Base-by-base conservation (phyloP, 2,113 vertebrate species). In the Callocephalon fimbriatum region DNA sequence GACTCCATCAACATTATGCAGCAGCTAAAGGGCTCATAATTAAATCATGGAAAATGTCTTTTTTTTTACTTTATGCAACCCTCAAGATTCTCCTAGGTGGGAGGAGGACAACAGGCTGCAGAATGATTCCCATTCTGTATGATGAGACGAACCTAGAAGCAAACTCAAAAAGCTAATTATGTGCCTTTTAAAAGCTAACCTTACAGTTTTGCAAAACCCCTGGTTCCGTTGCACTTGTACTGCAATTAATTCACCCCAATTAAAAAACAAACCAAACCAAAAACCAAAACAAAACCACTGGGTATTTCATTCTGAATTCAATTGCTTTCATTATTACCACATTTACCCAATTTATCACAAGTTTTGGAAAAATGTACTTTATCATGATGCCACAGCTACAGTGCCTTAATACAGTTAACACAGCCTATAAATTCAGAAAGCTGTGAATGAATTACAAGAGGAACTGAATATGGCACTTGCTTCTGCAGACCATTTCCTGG, bases 11-110 rank as follows among this genome's bases (percentile, higher is more conserved):
- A 29, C 56, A 67, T 81, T 78, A 85, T 32, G 63, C 47, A 71
- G 51, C 72, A 94, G 50, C 77, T 56, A 70, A 86, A 77, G 29
- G 75, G 70, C 54, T 95, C 47, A 75, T 81, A 67, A 91, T 90
- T 89, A 90, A 96, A 85, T 85, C 12, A 95, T 88, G 61, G 40
- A 92, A 90, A 93, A 42, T 81, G 72, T 20, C 44, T 86, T 86
- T 94, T 94, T 94, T 86, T 82, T 82, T 3, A 76, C 53, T 88
- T 90, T 88, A 2, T 86, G 72, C 67, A 88, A 54, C 32, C 47
- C 16, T 90, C 9, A 45, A 77, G 54, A 78, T 47, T 40, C 32
- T 93, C 9, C 16, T 59, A 32, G 51, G 59, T 84, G 44, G 38
- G 66, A 89, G 74, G 40, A 93, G 61, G 59, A 78, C 47, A 94